Percentiles rank a stretch among this genome's conserved stretches.
Evolutionary conservation across 2,113 vertebrate genomes (phyloP).

Genomic region (Sylvietta virens): DNA sequence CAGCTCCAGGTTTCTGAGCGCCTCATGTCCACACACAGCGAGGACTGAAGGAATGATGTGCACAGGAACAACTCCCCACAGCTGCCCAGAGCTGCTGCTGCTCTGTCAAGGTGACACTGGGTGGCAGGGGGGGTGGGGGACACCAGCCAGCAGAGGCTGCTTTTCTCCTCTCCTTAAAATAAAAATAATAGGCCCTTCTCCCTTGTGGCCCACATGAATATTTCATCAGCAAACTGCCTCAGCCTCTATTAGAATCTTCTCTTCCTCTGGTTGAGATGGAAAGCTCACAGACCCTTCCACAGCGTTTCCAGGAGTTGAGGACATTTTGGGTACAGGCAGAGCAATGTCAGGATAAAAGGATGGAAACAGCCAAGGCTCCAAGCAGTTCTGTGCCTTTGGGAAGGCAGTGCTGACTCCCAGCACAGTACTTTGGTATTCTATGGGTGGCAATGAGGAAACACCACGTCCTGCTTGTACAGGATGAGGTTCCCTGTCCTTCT

Average conservation of each 20-base stretch:
- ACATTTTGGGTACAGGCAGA: background rate
- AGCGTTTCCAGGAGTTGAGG: background rate
- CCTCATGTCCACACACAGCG: accelerated
- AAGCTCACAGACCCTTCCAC: background rate
- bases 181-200: conserved; percentile 27
- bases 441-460: background rate
- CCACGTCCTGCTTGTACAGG: accelerated
- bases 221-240: conserved; percentile 25
- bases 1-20: background rate
- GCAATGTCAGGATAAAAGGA: background rate
- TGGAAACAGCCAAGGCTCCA: background rate
- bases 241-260: background rate
- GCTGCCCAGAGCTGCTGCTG: background rate
- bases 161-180: conserved; percentile 3
- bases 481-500: background rate
- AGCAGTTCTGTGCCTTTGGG: background rate
- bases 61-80: background rate
- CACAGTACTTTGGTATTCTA: background rate
- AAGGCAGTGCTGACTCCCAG: background rate
- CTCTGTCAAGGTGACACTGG: background rate
- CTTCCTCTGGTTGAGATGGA: background rate
- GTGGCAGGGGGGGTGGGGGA: background rate
- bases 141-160: background rate
- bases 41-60: background rate
- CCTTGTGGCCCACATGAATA: conserved; percentile 24